These are phyloP conservation scores for Aphrophora alni DNA, from an alignment of 2,888 invertebrate genomes.

Conservation along the genomic window DNA sequence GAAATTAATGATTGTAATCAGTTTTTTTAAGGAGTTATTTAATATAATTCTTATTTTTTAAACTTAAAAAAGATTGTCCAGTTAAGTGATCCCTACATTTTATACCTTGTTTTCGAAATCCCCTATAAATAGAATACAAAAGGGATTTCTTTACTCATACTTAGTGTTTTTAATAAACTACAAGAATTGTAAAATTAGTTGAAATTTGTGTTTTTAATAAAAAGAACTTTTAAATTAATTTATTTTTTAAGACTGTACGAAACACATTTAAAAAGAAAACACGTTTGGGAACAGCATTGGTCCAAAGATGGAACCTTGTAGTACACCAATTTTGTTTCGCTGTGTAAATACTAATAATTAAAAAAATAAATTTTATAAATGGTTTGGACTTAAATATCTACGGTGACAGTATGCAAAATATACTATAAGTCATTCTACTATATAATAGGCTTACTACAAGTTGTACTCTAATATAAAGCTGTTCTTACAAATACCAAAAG, in stretches of 20 bases:
- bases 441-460: not conserved
- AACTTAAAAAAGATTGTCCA: constrained; percentile 31
- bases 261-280: not conserved
- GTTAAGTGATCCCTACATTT: constrained; percentile 36
- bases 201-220: too few species aligned
- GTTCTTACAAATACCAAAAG: not conserved
- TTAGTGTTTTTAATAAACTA: too few species aligned
- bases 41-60: not conserved
- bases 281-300: not conserved
- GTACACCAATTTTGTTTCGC: constrained; percentile 9
- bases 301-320: not conserved
- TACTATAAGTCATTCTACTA: not conserved
- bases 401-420: not conserved
- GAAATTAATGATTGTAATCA: not conserved
- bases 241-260: not conserved
- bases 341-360: too few species aligned
- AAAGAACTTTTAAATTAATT: too few species aligned
- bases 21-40: not conserved
- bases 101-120: constrained; percentile 35
- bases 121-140: too few species aligned
- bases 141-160: too few species aligned
- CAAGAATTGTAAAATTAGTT: too few species aligned
- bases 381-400: not conserved
- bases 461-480: not conserved
- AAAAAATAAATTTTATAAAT: not conserved